A percentile compares a stretch with the other conserved stretches of the same genome.
These are phyloP conservation scores for Toxotes jaculatrix DNA, from an alignment of 2,113 vertebrate species.

Conservation along the genomic window DNA sequence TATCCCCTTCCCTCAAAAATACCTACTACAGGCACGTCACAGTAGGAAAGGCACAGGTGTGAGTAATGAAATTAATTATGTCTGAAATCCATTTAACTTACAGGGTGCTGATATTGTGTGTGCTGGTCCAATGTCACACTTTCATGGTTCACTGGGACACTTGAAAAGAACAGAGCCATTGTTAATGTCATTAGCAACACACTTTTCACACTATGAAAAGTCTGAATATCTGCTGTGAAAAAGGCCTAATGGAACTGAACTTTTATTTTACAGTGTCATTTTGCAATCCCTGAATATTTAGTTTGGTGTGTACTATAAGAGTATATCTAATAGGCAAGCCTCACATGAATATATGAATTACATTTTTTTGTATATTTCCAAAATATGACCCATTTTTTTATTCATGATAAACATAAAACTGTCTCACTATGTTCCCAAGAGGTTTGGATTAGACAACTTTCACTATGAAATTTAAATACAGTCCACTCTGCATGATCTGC, in stretches of 20 bases:
- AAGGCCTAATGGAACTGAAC: no score
- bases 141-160: neutral
- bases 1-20: neutral
- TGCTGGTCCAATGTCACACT: neutral
- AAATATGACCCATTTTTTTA: neutral
- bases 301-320: no score
- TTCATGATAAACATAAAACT: neutral
- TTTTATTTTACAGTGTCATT: no score
- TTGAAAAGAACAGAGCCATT: neutral
- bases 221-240: no score
- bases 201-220: neutral
- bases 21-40: neutral
- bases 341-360: neutral
- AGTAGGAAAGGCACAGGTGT: neutral
- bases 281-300: no score
- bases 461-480: neutral
- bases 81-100: neutral
- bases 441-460: neutral
- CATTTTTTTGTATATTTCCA: neutral
- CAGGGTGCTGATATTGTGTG: neutral
- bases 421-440: neutral
- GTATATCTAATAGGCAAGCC: neutral
- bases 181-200: no score
- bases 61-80: neutral
- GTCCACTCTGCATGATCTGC: neutral